A percentile compares a stretch with the other conserved stretches of the same genome.
These are phyloP conservation scores for Acanthosepion esculentum DNA, from an alignment of 2,888 invertebrate species.

Conservation along the genomic window DNA sequence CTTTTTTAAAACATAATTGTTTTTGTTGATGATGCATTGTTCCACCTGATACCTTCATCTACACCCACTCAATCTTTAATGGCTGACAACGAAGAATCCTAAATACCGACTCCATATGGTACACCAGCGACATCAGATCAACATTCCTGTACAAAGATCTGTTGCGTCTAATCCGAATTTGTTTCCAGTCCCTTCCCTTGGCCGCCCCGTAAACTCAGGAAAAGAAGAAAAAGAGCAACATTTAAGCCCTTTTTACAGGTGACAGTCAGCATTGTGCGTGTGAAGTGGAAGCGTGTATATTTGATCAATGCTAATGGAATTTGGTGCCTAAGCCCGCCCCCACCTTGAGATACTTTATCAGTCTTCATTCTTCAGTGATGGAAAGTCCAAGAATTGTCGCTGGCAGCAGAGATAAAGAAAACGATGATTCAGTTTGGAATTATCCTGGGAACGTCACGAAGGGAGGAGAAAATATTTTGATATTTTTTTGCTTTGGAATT, in stretches of 20 bases:
- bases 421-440: not conserved
- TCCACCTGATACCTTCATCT: too few species aligned
- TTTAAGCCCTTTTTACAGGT: not conserved
- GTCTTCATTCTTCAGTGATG: not conserved
- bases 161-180: not conserved
- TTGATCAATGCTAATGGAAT: not conserved
- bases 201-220: not conserved
- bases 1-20: too few species aligned
- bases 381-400: not conserved
- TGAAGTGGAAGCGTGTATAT: not conserved
- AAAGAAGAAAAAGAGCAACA: not conserved
- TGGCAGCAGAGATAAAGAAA: not conserved
- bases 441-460: not conserved
- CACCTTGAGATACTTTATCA: not conserved
- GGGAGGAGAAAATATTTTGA: not conserved
- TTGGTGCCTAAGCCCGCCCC: not conserved
- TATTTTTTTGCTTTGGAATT: not conserved
- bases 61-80: not conserved
- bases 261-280: not conserved
- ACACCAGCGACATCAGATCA: slow-evolving; percentile 14
- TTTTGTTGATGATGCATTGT: too few species aligned
- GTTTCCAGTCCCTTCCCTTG: not conserved
- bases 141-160: not conserved
- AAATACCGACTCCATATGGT: not conserved
- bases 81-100: not conserved